Conservation (phyloP, 2,888 invertebrate species). For the Lasioglossum vierecki region DNA sequence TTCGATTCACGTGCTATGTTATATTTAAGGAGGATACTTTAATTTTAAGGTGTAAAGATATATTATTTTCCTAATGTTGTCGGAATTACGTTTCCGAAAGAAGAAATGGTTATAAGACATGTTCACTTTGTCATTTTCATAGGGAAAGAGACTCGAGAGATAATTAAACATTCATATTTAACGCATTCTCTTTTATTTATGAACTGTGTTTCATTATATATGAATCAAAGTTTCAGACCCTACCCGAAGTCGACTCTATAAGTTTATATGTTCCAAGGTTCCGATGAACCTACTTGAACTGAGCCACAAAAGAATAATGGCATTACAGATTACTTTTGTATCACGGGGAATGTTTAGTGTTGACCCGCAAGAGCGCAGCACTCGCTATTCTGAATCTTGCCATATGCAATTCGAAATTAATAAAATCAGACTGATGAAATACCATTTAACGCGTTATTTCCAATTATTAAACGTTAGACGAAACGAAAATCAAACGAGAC, state of each 20-base stretch:
- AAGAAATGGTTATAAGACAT: constrained; percentile 14
- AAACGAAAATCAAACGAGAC: not conserved
- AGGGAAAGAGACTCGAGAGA: constrained; percentile 6
- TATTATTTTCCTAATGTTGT: constrained; percentile 37
- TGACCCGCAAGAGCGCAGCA: not conserved
- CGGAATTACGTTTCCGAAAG: constrained; percentile 11
- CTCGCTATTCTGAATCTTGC: not conserved
- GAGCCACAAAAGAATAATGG: too few species aligned
- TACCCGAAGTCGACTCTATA: too few species aligned
- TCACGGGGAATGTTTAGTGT: not conserved
- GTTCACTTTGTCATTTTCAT: constrained; percentile 23
- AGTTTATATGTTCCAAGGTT: too few species aligned
- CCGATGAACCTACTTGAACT: too few species aligned
- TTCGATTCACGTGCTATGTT: constrained; percentile 25
- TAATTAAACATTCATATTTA: constrained; percentile 33
- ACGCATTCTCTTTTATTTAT: constrained; percentile 22
- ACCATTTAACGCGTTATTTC: not conserved
- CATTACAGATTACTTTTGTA: not conserved
- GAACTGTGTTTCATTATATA: not conserved
- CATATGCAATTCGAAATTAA: not conserved
- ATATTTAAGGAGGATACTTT: constrained; percentile 31
- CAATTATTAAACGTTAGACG: not conserved
- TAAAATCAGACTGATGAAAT: not conserved
- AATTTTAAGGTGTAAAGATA: constrained; percentile 24
- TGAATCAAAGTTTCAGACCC: too few species aligned